Evolutionary conservation across 2,888 invertebrate species (phyloP), one percentile per base, ranked within the genome.

Genomic region (Lacanobia oleracea): DNA sequence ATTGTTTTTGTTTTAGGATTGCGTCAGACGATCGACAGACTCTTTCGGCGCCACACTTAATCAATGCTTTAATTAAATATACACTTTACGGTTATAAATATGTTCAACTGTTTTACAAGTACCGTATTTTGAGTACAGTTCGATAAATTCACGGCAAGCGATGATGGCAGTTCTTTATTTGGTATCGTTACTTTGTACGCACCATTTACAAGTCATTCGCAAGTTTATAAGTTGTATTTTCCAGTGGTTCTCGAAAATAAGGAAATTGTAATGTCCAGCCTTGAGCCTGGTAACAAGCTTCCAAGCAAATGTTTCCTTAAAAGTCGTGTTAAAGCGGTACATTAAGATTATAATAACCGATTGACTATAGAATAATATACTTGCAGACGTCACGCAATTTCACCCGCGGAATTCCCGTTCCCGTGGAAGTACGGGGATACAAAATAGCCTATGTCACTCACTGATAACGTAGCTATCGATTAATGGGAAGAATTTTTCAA

Each of bases 1-100:
- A 71, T 62, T 72, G 53, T 70, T 82, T 72, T 75, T 82, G 51
- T 70, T 74, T 54, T 37, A 60, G 2, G 9, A 60, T 82, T 75
- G 56, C 83, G 70, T 83, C 85, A 82, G 72, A 33, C 40, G 7
- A 75, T 74, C 48, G 27, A 33, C 50, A 12, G 33, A 64, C 45
- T 81, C 33, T 61, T 64, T 72, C 33, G 62, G 79, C 63, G 82
- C 43, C 51, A 64, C 33, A 43, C 23, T 56, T 57, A 45, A 73
- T 74, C 53, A 61, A 50, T 57, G 21, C 8, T 23, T 43, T 50
- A 50, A 69, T 71, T 68, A 57, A 66, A 71, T 67, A 54, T 78
- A 78, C 67, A 48, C 50, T 67, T 37, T 21, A 51, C 18, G 1
- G 21, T 56, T 51, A 21, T 57, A 27, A 51, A 65, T 51, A 51